Percentiles rank a stretch among this genome's conserved stretches.
Conservation (phyloP, 2,888 invertebrate genomes). For the Microplitis deprimator region DNA sequence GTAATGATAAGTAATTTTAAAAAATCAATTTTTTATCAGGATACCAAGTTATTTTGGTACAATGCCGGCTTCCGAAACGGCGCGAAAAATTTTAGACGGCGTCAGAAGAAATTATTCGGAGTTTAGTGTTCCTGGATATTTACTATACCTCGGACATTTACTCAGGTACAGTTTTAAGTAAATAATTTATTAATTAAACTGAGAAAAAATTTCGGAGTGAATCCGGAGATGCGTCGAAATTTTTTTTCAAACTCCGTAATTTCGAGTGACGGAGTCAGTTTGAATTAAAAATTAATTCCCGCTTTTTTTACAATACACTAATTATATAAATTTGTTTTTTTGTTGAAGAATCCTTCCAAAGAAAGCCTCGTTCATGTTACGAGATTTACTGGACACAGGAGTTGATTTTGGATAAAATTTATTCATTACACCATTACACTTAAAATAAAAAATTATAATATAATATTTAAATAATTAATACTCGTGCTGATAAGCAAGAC, state of each 20-base stretch:
- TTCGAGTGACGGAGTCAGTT: no score
- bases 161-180: conserved; percentile 65
- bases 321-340: conserved; percentile 29
- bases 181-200: not conserved
- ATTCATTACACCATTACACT: not conserved
- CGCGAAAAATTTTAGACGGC: conserved; percentile 75
- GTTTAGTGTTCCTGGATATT: conserved; percentile 77
- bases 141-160: conserved; percentile 75
- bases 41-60: conserved; percentile 80
- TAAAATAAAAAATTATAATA: not conserved
- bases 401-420: conserved; percentile 75
- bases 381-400: conserved; percentile 78
- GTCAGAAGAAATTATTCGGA: conserved; percentile 77
- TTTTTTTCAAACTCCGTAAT: no score
- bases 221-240: no score
- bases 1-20: no score
- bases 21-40: conserved; percentile 64
- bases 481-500: conserved; percentile 11
- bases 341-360: conserved; percentile 74
- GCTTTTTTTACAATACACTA: conserved; percentile 9
- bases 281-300: not conserved
- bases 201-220: not conserved
- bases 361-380: conserved; percentile 75
- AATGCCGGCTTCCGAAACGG: conserved; percentile 75
- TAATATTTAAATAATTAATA: not conserved